Evolutionary conservation across 2,888 invertebrate species (phyloP), one percentile per base, ranked within the genome.

Genomic region (Drepana falcataria): DNA sequence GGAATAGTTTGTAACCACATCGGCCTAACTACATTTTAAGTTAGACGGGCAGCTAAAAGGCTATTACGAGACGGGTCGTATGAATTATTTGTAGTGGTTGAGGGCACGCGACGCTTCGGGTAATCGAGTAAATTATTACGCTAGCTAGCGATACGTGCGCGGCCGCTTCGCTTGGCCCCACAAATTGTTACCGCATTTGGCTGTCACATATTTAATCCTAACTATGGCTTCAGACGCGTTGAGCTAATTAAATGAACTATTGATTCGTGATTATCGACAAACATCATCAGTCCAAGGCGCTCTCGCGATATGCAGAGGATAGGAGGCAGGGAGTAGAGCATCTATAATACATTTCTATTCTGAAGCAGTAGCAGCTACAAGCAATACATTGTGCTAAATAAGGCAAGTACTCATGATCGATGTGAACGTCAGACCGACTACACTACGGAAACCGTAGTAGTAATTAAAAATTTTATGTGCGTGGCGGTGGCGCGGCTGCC

Each of bases 1-100:
- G 76, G 72, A 72, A 74, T 80, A 83, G 81, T 84, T 82, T 76
- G 77, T 78, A 72, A 73, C 77, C 72, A 69, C 79, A 79, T 74
- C 71, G 69, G 64, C 65, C 73, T 85, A 85, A 86, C 85, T 81
- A 83, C 82, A 77, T 87, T 86, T 77, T 80, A 83, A 87, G 85
- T 86, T 87, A 80, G 81, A 75, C 75, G 77, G 77, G 72, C 83
- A 81, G 83, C 86, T 87, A 88, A 89, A 88, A 88, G 86, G 85
- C 85, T 80, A 88, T 87, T 87, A 88, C 81, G 76, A 77, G 79
- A 79, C 81, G 79, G 81, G 74, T 73, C 74, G 73, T 83, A 87
- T 90, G 88, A 89, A 89, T 89, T 89, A 90, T 89, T 90, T 84
- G 87, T 84, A 75, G 78, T 69, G 73, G 72, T 67, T 66, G 71